Base-by-base conservation (phyloP, 2,888 invertebrate species). In the Hypercompe scribonia region DNA sequence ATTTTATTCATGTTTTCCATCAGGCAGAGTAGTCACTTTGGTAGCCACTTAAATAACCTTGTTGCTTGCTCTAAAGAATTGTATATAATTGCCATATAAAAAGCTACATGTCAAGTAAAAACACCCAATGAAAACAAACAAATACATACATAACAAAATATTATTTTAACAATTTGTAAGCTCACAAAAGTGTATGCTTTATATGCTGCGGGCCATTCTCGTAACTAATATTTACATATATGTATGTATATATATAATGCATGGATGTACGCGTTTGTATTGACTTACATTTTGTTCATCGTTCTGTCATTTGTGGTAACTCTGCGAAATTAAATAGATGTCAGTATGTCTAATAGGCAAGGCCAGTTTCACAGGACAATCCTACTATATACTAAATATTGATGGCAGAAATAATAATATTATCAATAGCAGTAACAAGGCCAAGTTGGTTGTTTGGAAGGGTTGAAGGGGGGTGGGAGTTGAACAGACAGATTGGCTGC, bases 281-380 rank as follows among this genome's bases (percentile, higher is more conserved):
- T 1, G 87, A 95, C 95, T 95, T 95, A 95, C 95, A 92, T 89
- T 89, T 90, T 84, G 74, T 83, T 88, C 95, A 95, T 95, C 95
- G 95, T 95, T 95, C 95, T 95, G 94, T 94, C 94, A 93, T 94
- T 93, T 78, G 90, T 81, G 68, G 90, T 86, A 78, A 84, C 83
- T 93, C 95, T 95, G 95, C 83, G 92, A 94, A 90, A 87, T 90
- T 91, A 94, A 90, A 87, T 86, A 84, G 87, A 84, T 74, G 87
- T 90, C 75, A 86, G 75, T 84, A 82, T 34, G 84, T 77, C 50
- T 54, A n/a, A 0, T 84, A 86, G 75, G 75, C 78, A 75, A 75
- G 75, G 75, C 75, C 64, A 34, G 42, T 54, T 73, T 81, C 54
- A 34, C 68, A 68, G 68, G 54, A 15, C 68, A 68, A 34, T 4